These are phyloP conservation scores for Cottoperca gobio DNA, from an alignment of 2,797 vertebrate genomes.

Conservation along the genomic window DNA sequence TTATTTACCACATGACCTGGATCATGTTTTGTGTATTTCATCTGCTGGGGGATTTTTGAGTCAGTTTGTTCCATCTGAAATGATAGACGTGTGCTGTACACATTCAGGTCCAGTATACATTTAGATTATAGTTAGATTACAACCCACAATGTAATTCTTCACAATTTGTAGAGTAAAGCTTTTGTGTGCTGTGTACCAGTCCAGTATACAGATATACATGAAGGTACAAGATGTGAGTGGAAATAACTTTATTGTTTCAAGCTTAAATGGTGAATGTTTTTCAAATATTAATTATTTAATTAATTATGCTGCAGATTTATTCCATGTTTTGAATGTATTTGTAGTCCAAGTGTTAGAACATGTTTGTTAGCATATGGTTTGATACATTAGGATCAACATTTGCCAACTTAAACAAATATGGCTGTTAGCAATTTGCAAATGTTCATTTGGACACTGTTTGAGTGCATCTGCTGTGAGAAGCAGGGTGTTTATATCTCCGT, in stretches of 20 bases:
- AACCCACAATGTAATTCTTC: too few species aligned
- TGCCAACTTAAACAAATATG: slow-evolving; percentile 14
- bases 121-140: background rate
- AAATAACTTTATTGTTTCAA: background rate
- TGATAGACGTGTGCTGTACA: background rate
- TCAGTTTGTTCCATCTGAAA: background rate
- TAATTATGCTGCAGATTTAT: background rate
- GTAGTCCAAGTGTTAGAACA: background rate
- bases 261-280: background rate
- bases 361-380: slow-evolving; percentile 7
- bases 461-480: slow-evolving; percentile 33
- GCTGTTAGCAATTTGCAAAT: slow-evolving; percentile 13
- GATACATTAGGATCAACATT: slow-evolving; percentile 5
- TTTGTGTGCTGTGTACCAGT: background rate
- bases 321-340: background rate
- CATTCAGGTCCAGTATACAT: background rate
- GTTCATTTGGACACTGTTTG: slow-evolving; percentile 4
- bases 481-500: slow-evolving; percentile 20
- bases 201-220: background rate
- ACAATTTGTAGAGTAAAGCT: background rate
- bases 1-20: background rate
- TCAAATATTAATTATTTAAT: background rate
- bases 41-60: background rate
- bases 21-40: background rate
- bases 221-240: background rate